phyloP scores from a whole-genome alignment of 2,888 invertebrate genomes.

The Chymomyza amoena region DNA sequence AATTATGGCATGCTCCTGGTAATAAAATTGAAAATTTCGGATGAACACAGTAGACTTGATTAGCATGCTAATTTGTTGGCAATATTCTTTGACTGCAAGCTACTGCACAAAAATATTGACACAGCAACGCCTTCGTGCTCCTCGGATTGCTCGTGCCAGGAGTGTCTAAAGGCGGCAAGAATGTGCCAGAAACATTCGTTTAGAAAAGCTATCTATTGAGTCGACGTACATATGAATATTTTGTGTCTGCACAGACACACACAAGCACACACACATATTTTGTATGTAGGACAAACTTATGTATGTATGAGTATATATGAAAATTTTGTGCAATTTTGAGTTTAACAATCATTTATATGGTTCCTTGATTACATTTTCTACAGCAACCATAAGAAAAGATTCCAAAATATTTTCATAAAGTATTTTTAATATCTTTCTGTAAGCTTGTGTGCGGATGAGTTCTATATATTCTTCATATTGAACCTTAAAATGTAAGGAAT shows the following conservation, averaged over 20 bases:
- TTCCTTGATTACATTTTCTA: constrained; percentile 66
- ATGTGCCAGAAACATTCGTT: not conserved
- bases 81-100: too few relatives aligned
- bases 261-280: not conserved
- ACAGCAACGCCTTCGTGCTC: not conserved
- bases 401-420: constrained; percentile 53
- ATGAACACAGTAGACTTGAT: constrained; percentile 18
- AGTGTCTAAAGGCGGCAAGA: not conserved
- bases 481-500: not conserved
- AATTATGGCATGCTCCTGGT: constrained; percentile 69
- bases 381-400: constrained; percentile 30
- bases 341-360: constrained; percentile 69
- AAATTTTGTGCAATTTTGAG: constrained; percentile 70
- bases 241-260: constrained; percentile 62
- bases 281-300: not conserved
- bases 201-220: not conserved
- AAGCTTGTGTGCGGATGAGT: constrained; percentile 43
- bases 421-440: constrained; percentile 55
- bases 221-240: constrained; percentile 61
- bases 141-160: not conserved
- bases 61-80: constrained; percentile 44
- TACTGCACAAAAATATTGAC: not conserved
- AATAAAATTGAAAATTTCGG: constrained; percentile 66
- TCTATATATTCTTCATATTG: constrained; percentile 13
- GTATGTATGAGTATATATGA: constrained; percentile 35